Evolutionary conservation across 2,888 invertebrate genomes (phyloP), one percentile per base, ranked within the genome.

Genomic region (Ernsta delagoae): DNA sequence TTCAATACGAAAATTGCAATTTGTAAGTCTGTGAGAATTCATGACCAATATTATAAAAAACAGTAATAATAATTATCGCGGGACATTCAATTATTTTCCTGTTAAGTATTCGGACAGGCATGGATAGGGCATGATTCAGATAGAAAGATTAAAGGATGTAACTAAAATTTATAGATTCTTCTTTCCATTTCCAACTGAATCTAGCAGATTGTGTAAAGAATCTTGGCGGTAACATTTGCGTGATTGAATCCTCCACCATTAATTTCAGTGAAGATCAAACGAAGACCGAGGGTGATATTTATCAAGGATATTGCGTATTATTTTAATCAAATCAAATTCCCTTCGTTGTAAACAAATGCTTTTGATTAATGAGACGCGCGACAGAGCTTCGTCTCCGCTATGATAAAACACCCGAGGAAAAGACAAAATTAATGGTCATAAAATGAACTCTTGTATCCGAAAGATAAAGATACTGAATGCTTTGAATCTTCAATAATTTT

Each of bases 281-380:
- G 92, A 82, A 92, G 92, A 92, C 86, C 86, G 92, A 90, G 92
- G 92, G 93, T 92, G 92, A 92, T 93, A 93, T 92, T 92, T 93
- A 93, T 92, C 92, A 93, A 92, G 92, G 93, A 93, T 93, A 92
- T 93, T 93, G 92, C 92, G 92, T 91, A 93, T 92, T 93, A 93
- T 93, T 93, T 92, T 93, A 93, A 93, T 93, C 92, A 93, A 93
- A 92, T 93, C 92, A 92, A 92, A 93, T 92, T 93, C 92, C 91
- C 92, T 92, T 89, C 92, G 89, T 92, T 93, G 92, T 93, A 93
- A 93, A 93, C 93, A 93, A 93, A 93, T 93, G 93, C 90, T 92
- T 92, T 92, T 93, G 93, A 93, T 93, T 93, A 93, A 93, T 93
- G 93, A 90, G 92, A 89, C 92, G 86, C 88, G 92, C 92, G 92